These are phyloP conservation scores for Rhagium mordax DNA, from an alignment of 2,888 invertebrate species.

Conservation along the genomic window DNA sequence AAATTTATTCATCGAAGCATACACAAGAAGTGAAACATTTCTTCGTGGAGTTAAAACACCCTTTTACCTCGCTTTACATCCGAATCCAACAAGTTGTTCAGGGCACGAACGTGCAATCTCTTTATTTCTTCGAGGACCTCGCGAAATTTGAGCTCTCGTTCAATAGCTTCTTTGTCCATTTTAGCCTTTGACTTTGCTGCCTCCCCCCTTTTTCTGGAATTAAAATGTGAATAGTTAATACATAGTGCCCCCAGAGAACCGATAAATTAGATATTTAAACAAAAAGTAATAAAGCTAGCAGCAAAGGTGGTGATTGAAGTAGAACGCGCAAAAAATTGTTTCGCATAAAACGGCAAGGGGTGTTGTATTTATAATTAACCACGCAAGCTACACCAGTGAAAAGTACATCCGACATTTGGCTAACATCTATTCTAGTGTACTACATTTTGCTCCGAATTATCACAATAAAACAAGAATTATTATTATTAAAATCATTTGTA, in stretches of 20 bases:
- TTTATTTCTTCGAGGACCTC: constrained; percentile 43
- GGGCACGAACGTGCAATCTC: constrained; percentile 29
- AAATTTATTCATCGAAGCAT: constrained; percentile 5
- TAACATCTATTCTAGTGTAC: too few relatives aligned
- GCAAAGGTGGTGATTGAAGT: background rate
- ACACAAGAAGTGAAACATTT: background rate
- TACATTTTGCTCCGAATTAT: too few relatives aligned
- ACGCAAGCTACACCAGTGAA: too few relatives aligned
- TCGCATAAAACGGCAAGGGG: background rate
- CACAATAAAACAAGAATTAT: too few relatives aligned
- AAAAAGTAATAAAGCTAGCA: constrained; percentile 5
- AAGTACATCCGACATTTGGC: too few relatives aligned
- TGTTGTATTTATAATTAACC: too few relatives aligned
- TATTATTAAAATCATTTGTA: too few relatives aligned
- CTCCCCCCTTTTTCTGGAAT: constrained; percentile 45
- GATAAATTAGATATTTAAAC: constrained; percentile 29
- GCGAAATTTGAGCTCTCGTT: constrained; percentile 44
- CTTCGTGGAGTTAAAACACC: constrained; percentile 4
- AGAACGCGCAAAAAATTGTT: background rate
- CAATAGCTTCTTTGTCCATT: constrained; percentile 45
- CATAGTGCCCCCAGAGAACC: constrained; percentile 16
- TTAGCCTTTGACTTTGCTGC: constrained; percentile 41
- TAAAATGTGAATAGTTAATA: constrained; percentile 49
- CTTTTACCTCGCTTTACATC: constrained; percentile 22
- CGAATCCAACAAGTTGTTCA: constrained; percentile 40